Percentiles rank a stretch among this genome's conserved stretches.
These are phyloP conservation scores for Archegozetes longisetosus DNA, from an alignment of 1,140 invertebrate species.

Conservation along the genomic window DNA sequence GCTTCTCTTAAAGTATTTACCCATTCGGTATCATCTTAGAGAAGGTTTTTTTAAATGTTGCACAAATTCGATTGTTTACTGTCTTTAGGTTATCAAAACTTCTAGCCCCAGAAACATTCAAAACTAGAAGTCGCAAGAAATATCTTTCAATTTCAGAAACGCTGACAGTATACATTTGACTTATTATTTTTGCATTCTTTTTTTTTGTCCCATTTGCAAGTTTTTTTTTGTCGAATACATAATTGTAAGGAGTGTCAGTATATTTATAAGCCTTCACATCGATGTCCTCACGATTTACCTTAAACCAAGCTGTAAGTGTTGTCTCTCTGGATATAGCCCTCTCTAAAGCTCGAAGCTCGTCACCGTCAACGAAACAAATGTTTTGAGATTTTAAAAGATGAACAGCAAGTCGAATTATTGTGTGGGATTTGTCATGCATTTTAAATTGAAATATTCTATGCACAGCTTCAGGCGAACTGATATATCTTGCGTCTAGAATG, in stretches of 20 bases:
- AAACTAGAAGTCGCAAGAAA: constrained; percentile 21
- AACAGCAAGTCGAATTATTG: constrained; percentile 30
- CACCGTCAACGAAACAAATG: constrained; percentile 21
- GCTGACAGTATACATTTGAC: constrained; percentile 18
- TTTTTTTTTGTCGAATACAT: not conserved
- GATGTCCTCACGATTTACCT: constrained; percentile 18
- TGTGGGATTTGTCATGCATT: constrained; percentile 29
- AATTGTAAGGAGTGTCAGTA: constrained; percentile 7
- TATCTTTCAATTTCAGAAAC: constrained; percentile 19
- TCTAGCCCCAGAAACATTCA: constrained; percentile 18
- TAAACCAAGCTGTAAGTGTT: constrained; percentile 12
- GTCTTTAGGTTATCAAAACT: constrained; percentile 21
- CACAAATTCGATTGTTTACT: not conserved
- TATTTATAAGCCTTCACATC: constrained; percentile 13
- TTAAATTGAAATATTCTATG: constrained; percentile 20
- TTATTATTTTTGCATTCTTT: constrained; percentile 16
- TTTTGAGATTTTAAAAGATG: constrained; percentile 33
- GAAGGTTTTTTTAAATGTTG: constrained; percentile 14
- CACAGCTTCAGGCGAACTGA: constrained; percentile 22
- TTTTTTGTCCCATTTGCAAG: not conserved
- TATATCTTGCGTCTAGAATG: constrained; percentile 19
- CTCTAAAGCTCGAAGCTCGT: constrained; percentile 7
- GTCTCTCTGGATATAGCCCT: not conserved
- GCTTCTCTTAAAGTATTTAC: constrained; percentile 11
- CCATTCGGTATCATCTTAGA: constrained; percentile 16